Evolutionary conservation across 2,888 invertebrate species (phyloP), one percentile per base, ranked within the genome.

Genomic region (Drosophila trichaetosa): DNA sequence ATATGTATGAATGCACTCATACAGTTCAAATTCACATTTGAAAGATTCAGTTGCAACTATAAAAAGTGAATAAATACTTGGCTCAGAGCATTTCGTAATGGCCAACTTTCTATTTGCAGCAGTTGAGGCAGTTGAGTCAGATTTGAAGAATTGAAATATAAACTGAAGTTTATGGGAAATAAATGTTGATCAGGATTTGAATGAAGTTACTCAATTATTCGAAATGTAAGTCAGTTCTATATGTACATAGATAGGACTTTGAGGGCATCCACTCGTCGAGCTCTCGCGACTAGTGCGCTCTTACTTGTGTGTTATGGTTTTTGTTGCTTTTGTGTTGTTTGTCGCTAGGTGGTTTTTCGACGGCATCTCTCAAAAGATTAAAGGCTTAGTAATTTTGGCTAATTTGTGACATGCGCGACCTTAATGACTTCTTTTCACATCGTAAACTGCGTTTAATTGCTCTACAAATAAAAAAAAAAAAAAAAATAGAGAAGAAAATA

Each of bases 341-440:
- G 57, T 38, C 56, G 42, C 64, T 52, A 21, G 27, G 51, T 56
- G 48, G 58, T 40, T 59, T 40, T 60, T 52, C 69, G 69, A 49
- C 57, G 57, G 36, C 60, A 69, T 48, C 74, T 84, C 24, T 80
- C 71, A 74, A 82, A 68, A 87, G 83, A 77, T 87, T 79, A 81
- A 74, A 87, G 81, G 83, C 77, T 79, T 83, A 81, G 75, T 83
- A 87, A 87, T 86, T 46, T 83, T 82, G 80, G 82, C 88, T 86
- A 86, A 86, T 86, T 87, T 88, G 86, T 87, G 81, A 87, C 87
- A 87, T 86, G 89, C 87, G 84, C 87, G 80, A 87, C 84, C 82
- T 72, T 89, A 87, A 87, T 88, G 81, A 84, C 89, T 84, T 86
- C 82, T 87, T 86, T 87, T 87, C 86, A 88, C 86, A 87, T 87